Base-by-base conservation (phyloP, 2,888 invertebrate species). In the Hetaerina titia region DNA sequence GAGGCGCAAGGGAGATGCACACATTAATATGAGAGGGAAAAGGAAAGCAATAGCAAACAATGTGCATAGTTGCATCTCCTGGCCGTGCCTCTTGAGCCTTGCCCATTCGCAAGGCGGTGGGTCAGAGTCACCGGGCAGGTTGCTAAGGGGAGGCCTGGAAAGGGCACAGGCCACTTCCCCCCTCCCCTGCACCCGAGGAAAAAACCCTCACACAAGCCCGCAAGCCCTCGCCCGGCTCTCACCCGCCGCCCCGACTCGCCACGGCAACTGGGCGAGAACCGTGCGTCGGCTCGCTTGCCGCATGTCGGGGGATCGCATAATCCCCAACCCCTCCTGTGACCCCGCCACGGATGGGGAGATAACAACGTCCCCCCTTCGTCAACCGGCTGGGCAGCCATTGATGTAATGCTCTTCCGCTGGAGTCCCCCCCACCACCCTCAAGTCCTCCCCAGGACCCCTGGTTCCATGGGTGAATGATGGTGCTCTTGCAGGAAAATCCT, bases 1-100 rank as follows among this genome's bases (percentile, higher is more conserved):
- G 96, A 96, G 96, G 96, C 95, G 95, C 96, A 96, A 94, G 92
- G 92, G 92, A 92, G 92, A 92, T 92, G 92, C 92, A 69, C 92
- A 74, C 57, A 74, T 74, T 92, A 56, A 92, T 57, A 69, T 81
- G 81, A 92, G 92, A 92, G 92, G 74, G 92, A 92, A 69, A 92
- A 74, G 92, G 92, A 92, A 92, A 92, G 92, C 69, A 92, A 92
- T 92, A 92, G 92, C 92, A 92, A 92, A 92, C 92, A 92, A 74
- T 92, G 92, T 92, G 92, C 92, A 69, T 92, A 92, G 92, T 92
- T 92, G 92, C 92, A 92, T 92, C 92, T 92, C 92, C 92, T 92
- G 92, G 92, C 69, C 92, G 92, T 92, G 92, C 92, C 92, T 92
- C 92, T 92, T 92, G 92, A 57, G 92, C 92, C 92, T 92, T 92